A percentile compares a stretch with the other conserved stretches of the same genome.
Evolutionary conservation across 2,113 vertebrate genomes (phyloP).

Genomic region (Carassius auratus): DNA sequence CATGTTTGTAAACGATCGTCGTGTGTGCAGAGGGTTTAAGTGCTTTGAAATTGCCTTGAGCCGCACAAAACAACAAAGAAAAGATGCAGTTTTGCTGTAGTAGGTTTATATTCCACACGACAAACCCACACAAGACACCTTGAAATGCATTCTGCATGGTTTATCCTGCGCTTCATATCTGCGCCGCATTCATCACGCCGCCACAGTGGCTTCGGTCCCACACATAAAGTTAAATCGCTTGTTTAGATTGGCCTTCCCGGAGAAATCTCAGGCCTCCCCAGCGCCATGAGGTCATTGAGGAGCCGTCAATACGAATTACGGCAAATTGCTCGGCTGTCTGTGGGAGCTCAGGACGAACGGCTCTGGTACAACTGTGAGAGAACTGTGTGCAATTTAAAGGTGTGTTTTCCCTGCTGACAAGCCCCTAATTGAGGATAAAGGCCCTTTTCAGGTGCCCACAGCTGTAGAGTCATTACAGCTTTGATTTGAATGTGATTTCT

Average conservation of each 20-base stretch:
- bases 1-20: constrained; percentile 47
- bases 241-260: constrained; percentile 77
- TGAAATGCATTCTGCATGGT: constrained; percentile 58
- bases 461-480: constrained; percentile 51
- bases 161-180: constrained; percentile 69
- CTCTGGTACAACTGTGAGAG: constrained; percentile 31
- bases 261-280: constrained; percentile 67
- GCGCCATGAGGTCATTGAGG: constrained; percentile 75
- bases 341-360: constrained; percentile 54
- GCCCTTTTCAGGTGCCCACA: constrained; percentile 47
- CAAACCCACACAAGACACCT: constrained; percentile 26
- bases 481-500: constrained; percentile 61
- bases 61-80: neutral
- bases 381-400: constrained; percentile 48
- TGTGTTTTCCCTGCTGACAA: constrained; percentile 33
- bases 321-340: constrained; percentile 73
- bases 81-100: neutral
- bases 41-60: constrained; percentile 2
- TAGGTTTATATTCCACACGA: neutral
- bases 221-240: constrained; percentile 71
- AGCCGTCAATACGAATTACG: constrained; percentile 79
- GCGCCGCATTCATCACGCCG: constrained; percentile 70
- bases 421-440: constrained; percentile 55
- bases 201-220: constrained; percentile 61
- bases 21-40: constrained; percentile 13